These are phyloP conservation scores for Zelostemma sp. DNA, from an alignment of 1,140 invertebrate genomes.

Conservation along the genomic window DNA sequence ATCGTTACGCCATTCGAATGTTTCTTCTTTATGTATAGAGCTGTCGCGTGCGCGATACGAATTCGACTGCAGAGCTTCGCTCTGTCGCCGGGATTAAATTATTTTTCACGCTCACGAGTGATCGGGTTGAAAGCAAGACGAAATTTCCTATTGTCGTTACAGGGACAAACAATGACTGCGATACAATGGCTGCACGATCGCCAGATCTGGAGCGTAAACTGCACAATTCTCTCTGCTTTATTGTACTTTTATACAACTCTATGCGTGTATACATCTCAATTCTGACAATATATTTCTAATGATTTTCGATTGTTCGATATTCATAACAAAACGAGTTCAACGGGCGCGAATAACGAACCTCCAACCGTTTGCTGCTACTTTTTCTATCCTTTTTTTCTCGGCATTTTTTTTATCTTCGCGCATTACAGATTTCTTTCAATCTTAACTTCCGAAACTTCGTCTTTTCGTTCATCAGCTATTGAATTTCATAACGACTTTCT, in stretches of 20 bases:
- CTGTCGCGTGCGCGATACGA: slow-evolving; percentile 5
- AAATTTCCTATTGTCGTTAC: slow-evolving; percentile 31
- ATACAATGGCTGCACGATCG: slow-evolving; percentile 16
- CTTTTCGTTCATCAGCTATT: no score
- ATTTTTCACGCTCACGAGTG: slow-evolving; percentile 9
- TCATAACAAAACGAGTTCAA: slow-evolving; percentile 33
- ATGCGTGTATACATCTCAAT: neutral
- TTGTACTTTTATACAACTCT: slow-evolving; percentile 23
- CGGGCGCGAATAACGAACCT: slow-evolving; percentile 1
- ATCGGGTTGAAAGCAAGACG: slow-evolving; percentile 19
- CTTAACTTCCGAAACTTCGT: no score
- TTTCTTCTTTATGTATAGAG: neutral
- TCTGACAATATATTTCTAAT: slow-evolving; percentile 49
- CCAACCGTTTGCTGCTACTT: slow-evolving; percentile 1
- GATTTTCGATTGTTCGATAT: slow-evolving; percentile 37
- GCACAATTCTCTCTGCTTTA: slow-evolving; percentile 23
- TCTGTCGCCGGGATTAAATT: slow-evolving; percentile 5
- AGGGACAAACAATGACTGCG: slow-evolving; percentile 48
- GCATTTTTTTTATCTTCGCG: no score
- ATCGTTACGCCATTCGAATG: slow-evolving; percentile 4
- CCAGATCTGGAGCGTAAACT: slow-evolving; percentile 24
- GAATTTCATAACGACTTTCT: neutral
- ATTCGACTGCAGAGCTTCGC: neutral
- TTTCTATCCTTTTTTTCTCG: neutral
- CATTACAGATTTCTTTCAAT: no score